Evolutionary conservation across 2,113 vertebrate species (phyloP).

Genomic region (Xerus inauris): DNA sequence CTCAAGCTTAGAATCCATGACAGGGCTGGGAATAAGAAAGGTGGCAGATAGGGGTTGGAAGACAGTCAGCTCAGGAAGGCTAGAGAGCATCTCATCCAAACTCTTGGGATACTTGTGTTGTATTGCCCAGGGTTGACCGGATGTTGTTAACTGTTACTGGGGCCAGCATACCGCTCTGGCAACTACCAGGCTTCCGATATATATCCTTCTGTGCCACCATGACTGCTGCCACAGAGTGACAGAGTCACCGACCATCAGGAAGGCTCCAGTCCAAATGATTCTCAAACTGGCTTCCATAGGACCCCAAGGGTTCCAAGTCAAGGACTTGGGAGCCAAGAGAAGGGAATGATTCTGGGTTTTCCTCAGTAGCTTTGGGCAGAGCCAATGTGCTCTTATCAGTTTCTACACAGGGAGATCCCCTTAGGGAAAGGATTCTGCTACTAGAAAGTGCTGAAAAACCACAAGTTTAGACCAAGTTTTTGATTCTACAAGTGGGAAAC

Average conservation of each 20-base stretch:
- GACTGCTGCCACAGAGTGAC: no score
- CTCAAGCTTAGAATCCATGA: not conserved
- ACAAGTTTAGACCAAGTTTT: not conserved
- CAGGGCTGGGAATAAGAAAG: not conserved
- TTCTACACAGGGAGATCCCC: not conserved
- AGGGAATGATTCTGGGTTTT: not conserved
- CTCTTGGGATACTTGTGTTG: rapidly evolving
- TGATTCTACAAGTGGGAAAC: not conserved
- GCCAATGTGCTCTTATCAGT: not conserved
- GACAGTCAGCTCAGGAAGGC: rapidly evolving
- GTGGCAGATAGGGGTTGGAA: not conserved
- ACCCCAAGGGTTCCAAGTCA: not conserved
- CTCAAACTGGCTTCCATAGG: not conserved
- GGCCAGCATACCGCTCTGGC: rapidly evolving
- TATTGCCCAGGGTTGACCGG: not conserved
- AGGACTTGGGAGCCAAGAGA: not conserved
- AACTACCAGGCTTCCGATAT: not conserved
- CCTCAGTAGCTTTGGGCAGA: not conserved
- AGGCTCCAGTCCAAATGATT: rapidly evolving
- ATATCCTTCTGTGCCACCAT: not conserved
- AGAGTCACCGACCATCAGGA: not conserved
- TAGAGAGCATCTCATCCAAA: not conserved
- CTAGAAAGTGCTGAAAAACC: not conserved
- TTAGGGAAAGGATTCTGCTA: not conserved
- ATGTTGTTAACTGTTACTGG: rapidly evolving